A percentile compares a stretch with the other conserved stretches of the same genome.
These are phyloP conservation scores for Perodicticus potto DNA, from an alignment of 2,797 vertebrate genomes.

Conservation along the genomic window DNA sequence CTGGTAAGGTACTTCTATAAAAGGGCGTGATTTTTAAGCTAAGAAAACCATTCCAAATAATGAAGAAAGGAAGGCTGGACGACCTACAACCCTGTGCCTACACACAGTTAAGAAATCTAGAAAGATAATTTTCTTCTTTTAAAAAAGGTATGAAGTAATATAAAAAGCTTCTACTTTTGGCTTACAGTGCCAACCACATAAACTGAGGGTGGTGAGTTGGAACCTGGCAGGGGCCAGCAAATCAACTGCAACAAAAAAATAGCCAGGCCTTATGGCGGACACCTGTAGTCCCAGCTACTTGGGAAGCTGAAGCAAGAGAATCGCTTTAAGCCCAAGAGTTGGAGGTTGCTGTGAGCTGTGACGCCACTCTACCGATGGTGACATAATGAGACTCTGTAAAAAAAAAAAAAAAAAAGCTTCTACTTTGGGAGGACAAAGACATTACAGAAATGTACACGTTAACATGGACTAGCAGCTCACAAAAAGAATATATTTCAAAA, in stretches of 20 bases:
- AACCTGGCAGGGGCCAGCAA: no score
- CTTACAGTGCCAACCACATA: no score
- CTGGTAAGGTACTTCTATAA: background rate
- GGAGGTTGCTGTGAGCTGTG: no score
- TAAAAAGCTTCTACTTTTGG: background rate
- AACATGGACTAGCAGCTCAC: background rate
- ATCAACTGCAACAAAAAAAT: no score
- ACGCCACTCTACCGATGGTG: no score
- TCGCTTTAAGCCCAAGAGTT: no score
- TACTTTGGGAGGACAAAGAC: background rate
- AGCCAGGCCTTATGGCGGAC: no score
- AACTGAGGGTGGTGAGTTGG: no score
- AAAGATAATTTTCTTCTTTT: constrained; percentile 26
- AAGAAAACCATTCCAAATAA: background rate
- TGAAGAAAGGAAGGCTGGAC: background rate
- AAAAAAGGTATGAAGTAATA: background rate
- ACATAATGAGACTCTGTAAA: no score
- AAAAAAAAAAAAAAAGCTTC: no score
- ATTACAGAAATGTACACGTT: background rate
- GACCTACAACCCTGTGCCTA: background rate
- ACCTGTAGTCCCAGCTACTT: no score
- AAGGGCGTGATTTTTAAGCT: background rate
- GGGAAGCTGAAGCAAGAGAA: no score
- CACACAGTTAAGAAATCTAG: background rate
- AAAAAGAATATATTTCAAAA: constrained; percentile 46